Evolutionary conservation across 2,888 invertebrate species (phyloP).

Genomic region (Eupithecia vulgata): DNA sequence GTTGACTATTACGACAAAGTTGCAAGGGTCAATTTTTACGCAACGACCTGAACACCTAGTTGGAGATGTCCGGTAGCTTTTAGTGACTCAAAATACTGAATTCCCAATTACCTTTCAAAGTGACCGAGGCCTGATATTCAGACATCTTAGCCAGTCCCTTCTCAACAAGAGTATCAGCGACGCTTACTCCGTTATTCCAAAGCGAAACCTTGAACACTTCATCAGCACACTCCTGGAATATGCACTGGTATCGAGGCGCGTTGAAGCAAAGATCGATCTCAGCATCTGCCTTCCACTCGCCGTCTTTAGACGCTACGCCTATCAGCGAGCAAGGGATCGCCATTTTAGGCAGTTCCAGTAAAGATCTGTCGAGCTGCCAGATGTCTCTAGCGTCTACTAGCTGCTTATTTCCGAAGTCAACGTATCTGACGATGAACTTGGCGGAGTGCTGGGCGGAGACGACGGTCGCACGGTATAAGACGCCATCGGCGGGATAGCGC

Average conservation of each 20-base stretch:
- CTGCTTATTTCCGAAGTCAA: slow-evolving; percentile 90
- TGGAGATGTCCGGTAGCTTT: background rate
- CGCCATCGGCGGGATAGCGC: slow-evolving; percentile 87
- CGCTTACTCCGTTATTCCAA: slow-evolving; percentile 74
- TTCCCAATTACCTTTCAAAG: slow-evolving; percentile 69
- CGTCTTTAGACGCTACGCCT: slow-evolving; percentile 84
- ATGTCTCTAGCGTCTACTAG: slow-evolving; percentile 86
- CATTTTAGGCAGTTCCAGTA: slow-evolving; percentile 87
- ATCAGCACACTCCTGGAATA: slow-evolving; percentile 78
- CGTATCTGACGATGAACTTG: slow-evolving; percentile 87
- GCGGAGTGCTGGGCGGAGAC: slow-evolving; percentile 83
- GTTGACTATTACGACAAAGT: background rate
- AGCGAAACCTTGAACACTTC: slow-evolving; percentile 80
- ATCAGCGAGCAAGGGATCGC: slow-evolving; percentile 87
- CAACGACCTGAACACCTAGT: background rate
- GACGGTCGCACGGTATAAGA: slow-evolving; percentile 88
- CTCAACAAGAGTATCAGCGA: slow-evolving; percentile 78
- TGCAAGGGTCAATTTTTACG: background rate
- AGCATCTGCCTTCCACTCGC: slow-evolving; percentile 83
- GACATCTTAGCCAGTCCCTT: slow-evolving; percentile 74
- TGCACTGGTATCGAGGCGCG: slow-evolving; percentile 84
- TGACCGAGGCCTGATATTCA: slow-evolving; percentile 69
- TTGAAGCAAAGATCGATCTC: slow-evolving; percentile 85
- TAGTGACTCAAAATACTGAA: background rate
- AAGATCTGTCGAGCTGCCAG: slow-evolving; percentile 87